A percentile compares a stretch with the other conserved stretches of the same genome.
Conservation (phyloP, 2,797 vertebrate species). For the Coreius guichenoti region DNA sequence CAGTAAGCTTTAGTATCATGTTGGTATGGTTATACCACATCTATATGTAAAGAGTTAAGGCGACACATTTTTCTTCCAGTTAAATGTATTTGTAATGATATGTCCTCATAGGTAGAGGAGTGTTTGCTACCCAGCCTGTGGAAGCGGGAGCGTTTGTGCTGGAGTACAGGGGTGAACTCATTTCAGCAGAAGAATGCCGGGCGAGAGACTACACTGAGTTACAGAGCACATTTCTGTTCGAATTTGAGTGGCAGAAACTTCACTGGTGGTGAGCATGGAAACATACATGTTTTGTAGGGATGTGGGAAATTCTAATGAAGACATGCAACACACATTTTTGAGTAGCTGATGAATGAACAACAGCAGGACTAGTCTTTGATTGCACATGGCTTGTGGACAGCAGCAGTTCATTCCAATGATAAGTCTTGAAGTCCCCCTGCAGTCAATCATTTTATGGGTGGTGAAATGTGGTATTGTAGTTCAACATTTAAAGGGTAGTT, state of each 20-base stretch:
- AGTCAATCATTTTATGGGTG: too few relatives aligned
- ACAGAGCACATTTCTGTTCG: background rate
- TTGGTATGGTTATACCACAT: too few relatives aligned
- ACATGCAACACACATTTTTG: background rate
- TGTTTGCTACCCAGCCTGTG: conserved; percentile 41
- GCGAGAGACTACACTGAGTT: background rate
- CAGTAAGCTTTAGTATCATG: too few relatives aligned
- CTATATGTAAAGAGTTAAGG: too few relatives aligned
- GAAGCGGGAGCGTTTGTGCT: conserved; percentile 37
- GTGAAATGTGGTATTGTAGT: too few relatives aligned
- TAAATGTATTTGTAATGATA: background rate
- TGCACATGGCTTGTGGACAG: background rate
- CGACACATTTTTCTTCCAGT: background rate
- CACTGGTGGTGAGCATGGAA: background rate
- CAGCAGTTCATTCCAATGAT: background rate
- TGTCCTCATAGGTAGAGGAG: conserved; percentile 49
- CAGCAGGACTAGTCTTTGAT: background rate
- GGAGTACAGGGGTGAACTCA: conserved; percentile 6
- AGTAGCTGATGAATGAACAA: background rate
- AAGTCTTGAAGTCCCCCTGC: too few relatives aligned
- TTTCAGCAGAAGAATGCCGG: background rate
- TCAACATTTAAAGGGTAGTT: too few relatives aligned
- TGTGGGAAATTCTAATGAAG: background rate
- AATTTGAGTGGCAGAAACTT: background rate
- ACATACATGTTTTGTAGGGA: background rate